Conservation (phyloP, 2,888 invertebrate genomes). For the Caradrina clavipalpis region DNA sequence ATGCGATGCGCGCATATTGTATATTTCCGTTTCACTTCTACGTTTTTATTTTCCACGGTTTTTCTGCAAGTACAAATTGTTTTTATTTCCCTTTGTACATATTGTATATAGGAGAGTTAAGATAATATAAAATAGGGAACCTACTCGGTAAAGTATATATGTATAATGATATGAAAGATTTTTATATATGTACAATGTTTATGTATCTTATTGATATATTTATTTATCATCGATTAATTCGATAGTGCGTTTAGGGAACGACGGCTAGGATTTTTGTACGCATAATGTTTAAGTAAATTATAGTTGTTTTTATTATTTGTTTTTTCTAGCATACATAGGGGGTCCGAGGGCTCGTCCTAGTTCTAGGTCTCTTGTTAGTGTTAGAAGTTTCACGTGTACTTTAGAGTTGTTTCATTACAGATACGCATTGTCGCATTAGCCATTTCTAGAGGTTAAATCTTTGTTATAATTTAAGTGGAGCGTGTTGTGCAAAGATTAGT, state of each 20-base stretch:
- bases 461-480: slow-evolving; percentile 79
- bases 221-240: slow-evolving; percentile 85
- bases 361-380: slow-evolving; percentile 80
- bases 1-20: slow-evolving; percentile 72
- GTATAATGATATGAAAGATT: slow-evolving; percentile 82
- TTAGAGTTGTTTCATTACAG: slow-evolving; percentile 75
- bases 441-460: slow-evolving; percentile 81
- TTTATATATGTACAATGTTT: slow-evolving; percentile 88
- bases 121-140: slow-evolving; percentile 80
- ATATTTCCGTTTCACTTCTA: slow-evolving; percentile 84
- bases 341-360: slow-evolving; percentile 73
- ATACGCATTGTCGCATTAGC: slow-evolving; percentile 75
- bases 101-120: slow-evolving; percentile 89
- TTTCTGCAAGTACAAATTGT: slow-evolving; percentile 91
- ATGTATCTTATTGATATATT: slow-evolving; percentile 87
- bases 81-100: slow-evolving; percentile 91
- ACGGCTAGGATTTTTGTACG: slow-evolving; percentile 88
- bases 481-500: slow-evolving; percentile 62
- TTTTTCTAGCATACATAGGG: slow-evolving; percentile 80
- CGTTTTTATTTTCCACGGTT: slow-evolving; percentile 85
- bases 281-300: slow-evolving; percentile 90
- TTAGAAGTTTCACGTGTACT: slow-evolving; percentile 78
- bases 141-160: slow-evolving; percentile 80
- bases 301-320: slow-evolving; percentile 89
- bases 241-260: slow-evolving; percentile 80